A percentile compares a stretch with the other conserved stretches of the same genome.
These are phyloP conservation scores for Clistopyga incitator DNA, from an alignment of 2,888 invertebrate species.

Conservation along the genomic window DNA sequence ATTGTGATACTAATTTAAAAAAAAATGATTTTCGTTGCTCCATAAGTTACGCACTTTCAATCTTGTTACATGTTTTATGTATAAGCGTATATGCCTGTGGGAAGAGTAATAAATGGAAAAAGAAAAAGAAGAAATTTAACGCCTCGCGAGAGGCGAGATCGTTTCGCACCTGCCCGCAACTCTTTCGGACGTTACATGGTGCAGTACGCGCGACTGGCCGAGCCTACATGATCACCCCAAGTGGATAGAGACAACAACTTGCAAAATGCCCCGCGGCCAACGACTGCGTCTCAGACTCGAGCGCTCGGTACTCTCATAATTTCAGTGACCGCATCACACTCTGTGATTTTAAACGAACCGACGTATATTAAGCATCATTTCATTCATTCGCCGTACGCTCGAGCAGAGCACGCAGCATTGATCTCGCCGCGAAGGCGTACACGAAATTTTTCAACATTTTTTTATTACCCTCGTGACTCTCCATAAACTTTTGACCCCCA, in stretches of 20 bases:
- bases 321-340: constrained; percentile 18
- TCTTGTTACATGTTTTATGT: neutral
- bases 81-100: neutral
- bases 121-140: neutral
- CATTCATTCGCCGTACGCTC: constrained; percentile 26
- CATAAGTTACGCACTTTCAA: neutral
- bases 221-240: constrained; percentile 15
- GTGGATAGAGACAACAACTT: constrained; percentile 57
- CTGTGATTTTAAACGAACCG: constrained; percentile 55
- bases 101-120: neutral
- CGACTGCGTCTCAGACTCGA: constrained; percentile 24
- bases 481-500: constrained; percentile 25
- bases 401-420: neutral
- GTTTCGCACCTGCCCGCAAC: constrained; percentile 42
- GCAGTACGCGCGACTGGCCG: neutral
- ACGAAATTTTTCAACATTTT: neutral
- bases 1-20: neutral
- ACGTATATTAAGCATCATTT: constrained; percentile 60
- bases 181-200: constrained; percentile 23
- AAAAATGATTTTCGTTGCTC: neutral
- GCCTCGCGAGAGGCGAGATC: constrained; percentile 27
- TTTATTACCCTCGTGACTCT: neutral
- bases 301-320: constrained; percentile 36
- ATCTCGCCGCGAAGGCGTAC: constrained; percentile 32
- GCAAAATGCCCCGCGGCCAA: constrained; percentile 45